Base-by-base conservation (phyloP, 1,140 invertebrate species). In the Cyclina sinensis region DNA sequence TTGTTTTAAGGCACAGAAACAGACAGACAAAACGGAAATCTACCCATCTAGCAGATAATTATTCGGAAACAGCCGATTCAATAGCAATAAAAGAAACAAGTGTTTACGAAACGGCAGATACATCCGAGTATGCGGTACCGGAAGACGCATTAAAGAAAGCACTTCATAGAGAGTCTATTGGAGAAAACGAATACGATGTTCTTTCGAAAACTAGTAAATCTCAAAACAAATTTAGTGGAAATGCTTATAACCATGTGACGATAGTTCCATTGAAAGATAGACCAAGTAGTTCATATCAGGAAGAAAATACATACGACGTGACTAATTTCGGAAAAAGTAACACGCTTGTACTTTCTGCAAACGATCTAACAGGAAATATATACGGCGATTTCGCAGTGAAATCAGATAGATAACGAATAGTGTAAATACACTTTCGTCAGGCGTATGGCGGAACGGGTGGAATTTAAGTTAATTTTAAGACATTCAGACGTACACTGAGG, bases 101-200 rank as follows among this genome's bases (percentile, higher is more conserved):
- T 24, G 46, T 78, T 5, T 78, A 78, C 46, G 74, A 78, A 46
- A 78, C 48, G 35, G 32, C 74, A 5, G 46, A 78, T 24, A 78
- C 27, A 14, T 78, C 74, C 14, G 48, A 78, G 54, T 78, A 78
- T 37, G 74, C 74, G 0, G 54, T 48, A 30, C 74, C 74, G 16
- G 74, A 78, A 30, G 74, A 78, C 30, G 74, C 74, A 1, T 1
- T 78, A 1, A 48, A 37, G 18, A 78, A 78, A 78, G 74, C 74
- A 14, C 46, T 30, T 4, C 74, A 78, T 2, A 54, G 74, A 78
- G 18, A 78, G 35, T 78, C 74, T 16, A 78, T 78, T 18, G 74
- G 74, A 27, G 74, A 78, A 78, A 78, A 78, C 16, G 74, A 78
- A 78, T 78, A 78, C 32, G 74, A 78, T 43, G 74, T 78, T n/a